Conservation (phyloP, 2,888 invertebrate genomes). For the Digitonthophagus gazella region DNA sequence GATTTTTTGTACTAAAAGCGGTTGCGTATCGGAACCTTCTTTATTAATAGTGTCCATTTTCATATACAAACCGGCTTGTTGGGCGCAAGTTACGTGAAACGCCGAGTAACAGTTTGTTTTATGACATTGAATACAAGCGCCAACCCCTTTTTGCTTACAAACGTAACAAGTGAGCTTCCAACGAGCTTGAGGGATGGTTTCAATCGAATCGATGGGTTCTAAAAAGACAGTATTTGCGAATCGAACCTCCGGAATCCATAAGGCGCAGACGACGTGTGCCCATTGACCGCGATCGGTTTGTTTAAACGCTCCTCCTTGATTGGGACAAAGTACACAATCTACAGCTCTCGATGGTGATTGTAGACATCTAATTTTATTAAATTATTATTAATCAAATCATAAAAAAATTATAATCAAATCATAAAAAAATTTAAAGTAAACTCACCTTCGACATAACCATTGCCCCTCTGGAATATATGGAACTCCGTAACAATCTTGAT, state of each 20-base stretch:
- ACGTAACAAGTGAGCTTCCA: conserved; percentile 97
- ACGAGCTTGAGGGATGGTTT: conserved; percentile 91
- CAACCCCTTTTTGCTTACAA: conserved; percentile 88
- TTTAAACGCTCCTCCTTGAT: conserved; percentile 97
- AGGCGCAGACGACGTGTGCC: conserved; percentile 98
- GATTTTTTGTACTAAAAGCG: conserved; percentile 88
- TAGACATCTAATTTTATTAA: no score
- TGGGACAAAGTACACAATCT: conserved; percentile 96
- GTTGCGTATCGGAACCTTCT: conserved; percentile 55
- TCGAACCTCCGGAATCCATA: conserved; percentile 98
- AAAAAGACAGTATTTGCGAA: conserved; percentile 98
- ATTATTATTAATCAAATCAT: no score
- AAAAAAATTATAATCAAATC: no score
- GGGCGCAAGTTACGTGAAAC: conserved; percentile 99
- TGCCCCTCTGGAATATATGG: conserved; percentile 64
- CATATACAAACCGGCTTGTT: conserved; percentile 93
- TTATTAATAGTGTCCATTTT: conserved; percentile 90
- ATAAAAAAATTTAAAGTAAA: no score
- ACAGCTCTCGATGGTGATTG: conserved; percentile 96
- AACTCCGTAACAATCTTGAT: conserved; percentile 98
- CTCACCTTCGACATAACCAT: conserved; percentile 89
- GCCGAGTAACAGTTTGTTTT: conserved; percentile 93
- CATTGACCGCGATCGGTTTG: conserved; percentile 94
- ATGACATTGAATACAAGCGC: conserved; percentile 98
- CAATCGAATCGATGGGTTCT: conserved; percentile 95